Evolutionary conservation across 1,140 invertebrate genomes (phyloP).

Genomic region (Berghia stephanieae): DNA sequence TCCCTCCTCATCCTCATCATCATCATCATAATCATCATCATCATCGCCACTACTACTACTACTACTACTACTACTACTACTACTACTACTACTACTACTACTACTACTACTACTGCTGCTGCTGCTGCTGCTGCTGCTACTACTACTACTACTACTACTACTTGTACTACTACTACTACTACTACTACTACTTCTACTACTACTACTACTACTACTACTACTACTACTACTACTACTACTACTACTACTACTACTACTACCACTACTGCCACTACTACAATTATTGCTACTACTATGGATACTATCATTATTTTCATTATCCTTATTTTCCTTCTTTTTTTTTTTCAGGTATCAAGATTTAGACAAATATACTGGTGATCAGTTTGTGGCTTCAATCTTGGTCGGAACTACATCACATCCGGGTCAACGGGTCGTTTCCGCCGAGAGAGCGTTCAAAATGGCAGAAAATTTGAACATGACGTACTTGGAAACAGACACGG

Average conservation of each 20-base stretch:
- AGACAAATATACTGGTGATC: background rate
- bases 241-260: constrained; percentile 39
- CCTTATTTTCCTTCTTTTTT: background rate
- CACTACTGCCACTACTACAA: constrained; percentile 34
- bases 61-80: background rate
- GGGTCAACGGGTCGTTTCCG: background rate
- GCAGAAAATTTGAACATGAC: background rate
- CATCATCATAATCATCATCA: too few relatives aligned
- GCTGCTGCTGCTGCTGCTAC: background rate
- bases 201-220: constrained; percentile 41
- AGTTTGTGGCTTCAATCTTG: constrained; percentile 14
- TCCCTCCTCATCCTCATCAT: too few relatives aligned
- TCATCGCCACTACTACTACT: background rate
- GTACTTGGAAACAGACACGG: background rate
- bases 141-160: background rate
- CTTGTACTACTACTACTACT: constrained; percentile 37
- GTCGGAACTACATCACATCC: background rate
- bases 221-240: constrained; percentile 33
- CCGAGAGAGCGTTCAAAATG: background rate
- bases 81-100: background rate
- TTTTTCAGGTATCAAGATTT: constrained; percentile 11
- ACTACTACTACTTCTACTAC: constrained; percentile 38
- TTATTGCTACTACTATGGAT: background rate
- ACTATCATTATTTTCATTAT: background rate
- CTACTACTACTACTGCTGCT: background rate